Conservation (phyloP, 2,797 vertebrate genomes). For the Echiichthys vipera region DNA sequence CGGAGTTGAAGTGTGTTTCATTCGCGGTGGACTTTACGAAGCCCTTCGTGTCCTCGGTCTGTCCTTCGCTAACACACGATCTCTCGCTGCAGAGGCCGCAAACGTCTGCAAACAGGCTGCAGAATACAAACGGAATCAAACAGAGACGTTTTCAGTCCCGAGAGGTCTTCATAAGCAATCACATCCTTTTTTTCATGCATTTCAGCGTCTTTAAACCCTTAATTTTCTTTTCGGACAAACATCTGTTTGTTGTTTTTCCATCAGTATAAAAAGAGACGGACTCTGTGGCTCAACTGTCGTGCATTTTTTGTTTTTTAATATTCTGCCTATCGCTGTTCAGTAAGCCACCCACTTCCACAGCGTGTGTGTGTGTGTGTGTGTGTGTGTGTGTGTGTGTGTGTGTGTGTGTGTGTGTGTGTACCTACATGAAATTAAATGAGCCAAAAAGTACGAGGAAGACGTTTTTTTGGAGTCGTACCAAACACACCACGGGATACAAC, state of each 20-base stretch:
- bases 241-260: conserved; percentile 16
- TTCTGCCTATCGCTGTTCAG: neutral
- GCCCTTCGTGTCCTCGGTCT: neutral
- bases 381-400: conserved; percentile 1
- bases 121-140: conserved; percentile 1
- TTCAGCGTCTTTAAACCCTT: conserved; percentile 13
- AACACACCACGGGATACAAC: neutral
- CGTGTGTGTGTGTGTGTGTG: neutral
- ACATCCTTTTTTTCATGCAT: conserved; percentile 16
- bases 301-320: neutral
- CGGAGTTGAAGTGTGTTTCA: too few species aligned
- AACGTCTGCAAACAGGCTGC: neutral
- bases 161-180: neutral
- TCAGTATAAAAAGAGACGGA: neutral
- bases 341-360: neutral
- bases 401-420: conserved; percentile 10
- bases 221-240: conserved; percentile 22
- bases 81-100: neutral
- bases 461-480: conserved; percentile 15
- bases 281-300: neutral
- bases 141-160: neutral
- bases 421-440: conserved; percentile 35
- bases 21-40: neutral
- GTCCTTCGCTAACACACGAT: neutral
- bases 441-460: neutral